A percentile compares a stretch with the other conserved stretches of the same genome.
Conservation (phyloP, 53 echinoderm and acorn worm genomes). For the Mesocentrotus franciscanus region DNA sequence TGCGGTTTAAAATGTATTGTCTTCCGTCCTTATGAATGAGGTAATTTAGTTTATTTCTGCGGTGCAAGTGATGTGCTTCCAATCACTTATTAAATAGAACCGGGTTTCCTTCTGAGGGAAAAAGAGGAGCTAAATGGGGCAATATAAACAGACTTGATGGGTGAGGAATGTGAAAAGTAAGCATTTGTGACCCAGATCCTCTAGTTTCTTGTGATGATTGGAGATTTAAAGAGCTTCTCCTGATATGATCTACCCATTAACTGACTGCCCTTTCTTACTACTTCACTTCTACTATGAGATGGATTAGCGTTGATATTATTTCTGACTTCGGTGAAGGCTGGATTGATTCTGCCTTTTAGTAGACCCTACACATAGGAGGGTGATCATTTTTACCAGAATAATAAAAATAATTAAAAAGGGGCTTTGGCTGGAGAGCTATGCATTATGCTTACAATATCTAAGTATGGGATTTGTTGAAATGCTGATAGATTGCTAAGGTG, state of each 20-base stretch:
- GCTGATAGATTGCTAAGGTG: background rate
- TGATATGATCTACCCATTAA: background rate
- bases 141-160: background rate
- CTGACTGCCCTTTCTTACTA: background rate
- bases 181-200: slow-evolving; percentile 5
- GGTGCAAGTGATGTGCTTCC: background rate
- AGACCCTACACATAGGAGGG: background rate
- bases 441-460: background rate
- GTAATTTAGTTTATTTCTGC: background rate
- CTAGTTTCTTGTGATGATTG: slow-evolving; percentile 12
- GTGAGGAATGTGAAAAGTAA: slow-evolving; percentile 1
- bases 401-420: background rate
- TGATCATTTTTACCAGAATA: background rate
- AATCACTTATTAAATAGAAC: background rate
- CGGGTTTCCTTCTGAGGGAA: background rate
- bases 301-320: background rate
- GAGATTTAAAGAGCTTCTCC: background rate
- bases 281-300: background rate
- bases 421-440: background rate
- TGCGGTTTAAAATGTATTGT: background rate
- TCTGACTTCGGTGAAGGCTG: background rate
- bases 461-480: background rate
- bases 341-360: slow-evolving; percentile 27
- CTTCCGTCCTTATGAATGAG: background rate
- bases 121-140: slow-evolving; percentile 29